Percentiles rank a stretch among this genome's conserved stretches.
phyloP scores from a whole-genome alignment of 2,888 invertebrate genomes.

The Drosophila nigricruria region DNA sequence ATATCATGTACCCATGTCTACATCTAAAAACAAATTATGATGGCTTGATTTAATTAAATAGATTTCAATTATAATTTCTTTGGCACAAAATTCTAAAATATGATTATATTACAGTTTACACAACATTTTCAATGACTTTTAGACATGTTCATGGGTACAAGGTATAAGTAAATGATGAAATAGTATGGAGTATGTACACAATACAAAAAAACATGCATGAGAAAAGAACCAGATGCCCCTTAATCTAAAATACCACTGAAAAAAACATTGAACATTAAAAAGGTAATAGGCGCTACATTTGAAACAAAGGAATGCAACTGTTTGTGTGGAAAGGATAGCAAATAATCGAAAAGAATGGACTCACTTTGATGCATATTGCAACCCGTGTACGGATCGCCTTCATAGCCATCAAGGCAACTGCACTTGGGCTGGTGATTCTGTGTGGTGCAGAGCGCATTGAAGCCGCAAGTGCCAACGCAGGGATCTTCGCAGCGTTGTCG shows the following conservation, averaged over 20 bases:
- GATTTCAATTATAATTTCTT: not conserved
- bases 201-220: conserved; percentile 67
- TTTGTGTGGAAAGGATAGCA: conserved; percentile 36
- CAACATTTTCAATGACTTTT: too few species aligned
- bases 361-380: conserved; percentile 88
- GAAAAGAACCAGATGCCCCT: conserved; percentile 48
- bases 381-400: conserved; percentile 92
- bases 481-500: conserved; percentile 91
- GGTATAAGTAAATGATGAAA: conserved; percentile 32
- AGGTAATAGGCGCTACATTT: conserved; percentile 19
- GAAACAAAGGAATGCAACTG: conserved; percentile 15
- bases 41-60: not conserved
- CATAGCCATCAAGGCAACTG: conserved; percentile 89
- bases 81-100: not conserved
- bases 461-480: conserved; percentile 91
- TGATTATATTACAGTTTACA: not conserved
- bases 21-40: not conserved
- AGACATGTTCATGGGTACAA: conserved; percentile 10
- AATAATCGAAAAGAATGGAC: conserved; percentile 77
- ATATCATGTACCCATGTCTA: conserved; percentile 21
- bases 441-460: conserved; percentile 89
- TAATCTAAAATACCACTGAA: conserved; percentile 66
- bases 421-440: conserved; percentile 91
- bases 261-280: conserved; percentile 74
- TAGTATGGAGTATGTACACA: conserved; percentile 57